Evolutionary conservation across 2,797 vertebrate genomes (phyloP).

Genomic region (Fringilla coelebs): DNA sequence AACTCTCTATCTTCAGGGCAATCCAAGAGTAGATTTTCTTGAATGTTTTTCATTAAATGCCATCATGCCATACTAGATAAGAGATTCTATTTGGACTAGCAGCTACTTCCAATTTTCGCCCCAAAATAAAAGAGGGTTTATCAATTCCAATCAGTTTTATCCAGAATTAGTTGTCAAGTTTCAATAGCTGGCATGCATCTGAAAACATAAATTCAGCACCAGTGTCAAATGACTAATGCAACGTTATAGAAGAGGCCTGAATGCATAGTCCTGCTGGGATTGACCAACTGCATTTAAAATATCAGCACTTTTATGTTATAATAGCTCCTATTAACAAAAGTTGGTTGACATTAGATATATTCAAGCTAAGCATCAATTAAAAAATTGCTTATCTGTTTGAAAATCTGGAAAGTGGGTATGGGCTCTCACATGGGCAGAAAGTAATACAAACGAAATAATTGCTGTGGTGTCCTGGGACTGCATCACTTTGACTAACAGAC

Average conservation of each 20-base stretch:
- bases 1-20: constrained; percentile 69
- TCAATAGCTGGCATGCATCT: constrained; percentile 75
- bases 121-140: constrained; percentile 75
- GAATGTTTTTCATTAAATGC: constrained; percentile 76
- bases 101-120: constrained; percentile 74
- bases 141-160: constrained; percentile 78
- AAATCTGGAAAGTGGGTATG: constrained; percentile 63
- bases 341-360: constrained; percentile 72
- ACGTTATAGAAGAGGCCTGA: constrained; percentile 37
- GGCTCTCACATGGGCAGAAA: constrained; percentile 42
- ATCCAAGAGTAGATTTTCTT: constrained; percentile 69
- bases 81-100: constrained; percentile 79
- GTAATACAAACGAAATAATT: constrained; percentile 70
- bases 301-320: constrained; percentile 71
- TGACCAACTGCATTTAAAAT: constrained; percentile 65
- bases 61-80: constrained; percentile 74
- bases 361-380: constrained; percentile 71
- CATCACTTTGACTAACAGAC: constrained; percentile 68
- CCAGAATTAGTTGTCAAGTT: constrained; percentile 81
- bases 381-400: constrained; percentile 72
- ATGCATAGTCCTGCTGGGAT: constrained; percentile 33
- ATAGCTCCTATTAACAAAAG: constrained; percentile 73
- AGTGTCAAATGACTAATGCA: constrained; percentile 68
- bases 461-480: constrained; percentile 56
- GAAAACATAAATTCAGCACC: constrained; percentile 69